Base-by-base conservation (phyloP, 2,888 invertebrate genomes). In the Steromphala cineraria region DNA sequence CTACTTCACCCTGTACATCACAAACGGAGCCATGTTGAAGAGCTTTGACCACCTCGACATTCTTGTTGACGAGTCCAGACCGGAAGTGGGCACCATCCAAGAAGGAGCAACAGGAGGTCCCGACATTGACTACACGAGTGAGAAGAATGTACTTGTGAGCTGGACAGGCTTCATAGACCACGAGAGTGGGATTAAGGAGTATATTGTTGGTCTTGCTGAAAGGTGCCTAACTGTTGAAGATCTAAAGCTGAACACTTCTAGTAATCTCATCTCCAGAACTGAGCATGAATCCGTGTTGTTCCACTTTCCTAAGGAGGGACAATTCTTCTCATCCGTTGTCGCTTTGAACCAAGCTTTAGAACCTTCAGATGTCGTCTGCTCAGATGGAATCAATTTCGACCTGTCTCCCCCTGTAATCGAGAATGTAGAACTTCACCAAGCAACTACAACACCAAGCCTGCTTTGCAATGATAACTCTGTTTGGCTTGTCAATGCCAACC, bases 141-240 rank as follows among this genome's bases (percentile, higher is more conserved):
- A 76, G 5, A 71, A 79, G 7, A 21, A 56, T 1, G 36, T 87
- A 4, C 80, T 75, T 5, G 80, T 85, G 13, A 77, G 80, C 62
- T 88, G 87, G 88, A 79, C 83, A 36, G 89, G 87, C 3, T 89
- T 89, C 79, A 82, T 88, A 28, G 89, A 89, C 36, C 88, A 89
- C 36, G 89, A 89, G 76, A 88, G 88, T 80, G 87, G 86, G 2
- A 86, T 89, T 15, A 83, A 83, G 19, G 46, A 80, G 8, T 89
- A 87, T 75, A 71, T 83, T 19, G 67, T 87, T 0, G 86, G 79
- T 0, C 13, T 87, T 15, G 80, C 85, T 13, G 74, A 78, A 17
- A 31, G 36, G n/a, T 88, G 88, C 71, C 28, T 87, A 10, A 40
- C 53, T 15, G n/a, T 62, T 78, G 40, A 52, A 21, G 67, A 67